Evolutionary conservation across 2,113 vertebrate genomes (phyloP).

Genomic region (Microcebus lehilahytsara): DNA sequence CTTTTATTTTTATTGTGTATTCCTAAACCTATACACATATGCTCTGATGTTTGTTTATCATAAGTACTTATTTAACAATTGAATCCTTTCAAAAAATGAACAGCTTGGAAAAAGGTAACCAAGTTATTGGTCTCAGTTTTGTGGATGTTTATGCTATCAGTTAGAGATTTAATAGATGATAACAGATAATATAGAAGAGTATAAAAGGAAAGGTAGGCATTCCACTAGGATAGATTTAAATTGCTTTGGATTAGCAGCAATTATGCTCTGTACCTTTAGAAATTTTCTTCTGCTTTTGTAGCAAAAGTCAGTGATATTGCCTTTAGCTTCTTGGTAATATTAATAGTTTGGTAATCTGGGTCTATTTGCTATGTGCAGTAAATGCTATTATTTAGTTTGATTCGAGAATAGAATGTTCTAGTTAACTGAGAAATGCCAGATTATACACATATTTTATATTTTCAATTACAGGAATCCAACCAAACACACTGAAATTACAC

Average conservation of each 20-base stretch:
- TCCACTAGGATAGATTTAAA: background rate
- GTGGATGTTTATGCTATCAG: background rate
- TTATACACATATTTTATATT: background rate
- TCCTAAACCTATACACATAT: background rate
- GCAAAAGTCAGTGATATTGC: background rate
- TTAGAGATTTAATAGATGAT: conserved; percentile 1
- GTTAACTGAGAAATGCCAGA: conserved; percentile 2
- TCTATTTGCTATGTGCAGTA: background rate
- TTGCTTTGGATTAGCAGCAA: background rate
- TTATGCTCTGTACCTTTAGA: background rate
- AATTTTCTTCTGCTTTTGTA: background rate
- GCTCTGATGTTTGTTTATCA: background rate
- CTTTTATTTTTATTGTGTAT: background rate
- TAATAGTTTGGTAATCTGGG: background rate
- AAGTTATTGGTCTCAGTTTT: background rate
- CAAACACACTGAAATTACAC: background rate
- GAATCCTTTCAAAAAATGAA: background rate
- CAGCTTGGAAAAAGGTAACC: background rate
- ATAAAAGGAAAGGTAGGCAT: background rate
- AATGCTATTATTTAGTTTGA: background rate
- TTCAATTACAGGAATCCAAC: background rate
- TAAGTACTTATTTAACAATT: background rate
- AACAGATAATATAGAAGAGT: background rate
- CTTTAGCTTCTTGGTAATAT: background rate
- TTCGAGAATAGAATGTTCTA: background rate